Evolutionary conservation across 2,888 invertebrate species (phyloP).

Genomic region (Hesperia comma): DNA sequence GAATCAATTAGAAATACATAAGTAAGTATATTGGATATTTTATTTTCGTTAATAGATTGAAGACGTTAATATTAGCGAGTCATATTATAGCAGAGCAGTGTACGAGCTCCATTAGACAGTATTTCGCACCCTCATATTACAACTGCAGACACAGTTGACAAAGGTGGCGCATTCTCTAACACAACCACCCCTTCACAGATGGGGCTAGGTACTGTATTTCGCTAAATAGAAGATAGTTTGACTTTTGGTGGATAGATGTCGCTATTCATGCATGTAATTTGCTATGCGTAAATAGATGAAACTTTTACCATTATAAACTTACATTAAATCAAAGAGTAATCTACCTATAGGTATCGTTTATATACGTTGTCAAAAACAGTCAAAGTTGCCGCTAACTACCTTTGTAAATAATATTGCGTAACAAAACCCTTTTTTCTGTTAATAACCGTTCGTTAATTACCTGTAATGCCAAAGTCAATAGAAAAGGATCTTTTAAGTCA

Average conservation of each 20-base stretch:
- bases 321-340: no score
- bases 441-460: slow-evolving; percentile 16
- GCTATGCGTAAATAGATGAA: not conserved
- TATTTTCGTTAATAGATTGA: no score
- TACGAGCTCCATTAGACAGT: slow-evolving; percentile 11
- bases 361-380: no score
- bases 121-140: slow-evolving; percentile 48
- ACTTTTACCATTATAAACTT: not conserved
- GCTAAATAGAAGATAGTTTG: slow-evolving; percentile 68
- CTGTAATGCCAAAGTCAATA: slow-evolving; percentile 3
- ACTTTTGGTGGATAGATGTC: slow-evolving; percentile 74
- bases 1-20: no score
- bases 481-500: not conserved
- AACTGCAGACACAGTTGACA: slow-evolving; percentile 63
- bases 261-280: slow-evolving; percentile 43
- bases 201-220: slow-evolving; percentile 80
- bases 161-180: slow-evolving; percentile 65
- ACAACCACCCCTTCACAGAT: slow-evolving; percentile 67
- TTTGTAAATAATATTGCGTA: not conserved
- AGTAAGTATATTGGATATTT: no score
- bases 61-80: not conserved
- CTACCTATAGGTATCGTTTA: no score
- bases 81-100: slow-evolving; percentile 1
- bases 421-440: not conserved
- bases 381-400: not conserved